Evolutionary conservation across 1,140 invertebrate genomes (phyloP).

Genomic region (Mya arenaria): DNA sequence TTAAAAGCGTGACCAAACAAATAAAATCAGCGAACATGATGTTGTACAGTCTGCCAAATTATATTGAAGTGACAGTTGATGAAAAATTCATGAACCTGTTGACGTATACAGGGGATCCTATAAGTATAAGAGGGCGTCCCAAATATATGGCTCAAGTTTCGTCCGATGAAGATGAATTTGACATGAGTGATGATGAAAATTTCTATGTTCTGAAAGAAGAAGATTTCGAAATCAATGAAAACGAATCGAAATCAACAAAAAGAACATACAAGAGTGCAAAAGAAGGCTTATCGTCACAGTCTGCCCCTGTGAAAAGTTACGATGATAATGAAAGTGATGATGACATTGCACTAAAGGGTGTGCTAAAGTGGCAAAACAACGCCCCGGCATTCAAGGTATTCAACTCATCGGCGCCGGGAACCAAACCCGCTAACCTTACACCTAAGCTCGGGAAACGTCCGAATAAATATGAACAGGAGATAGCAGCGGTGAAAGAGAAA

Average conservation of each 20-base stretch:
- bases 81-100: constrained; percentile 30
- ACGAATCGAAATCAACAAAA: too few relatives aligned
- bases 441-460: background rate
- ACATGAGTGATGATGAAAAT: background rate
- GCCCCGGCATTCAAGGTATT: constrained; percentile 15
- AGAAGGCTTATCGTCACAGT: background rate
- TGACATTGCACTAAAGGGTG: constrained; percentile 1
- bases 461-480: constrained; percentile 47
- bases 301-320: background rate
- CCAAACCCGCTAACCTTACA: background rate
- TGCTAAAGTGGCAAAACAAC: constrained; percentile 47
- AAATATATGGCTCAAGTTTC: constrained; percentile 24
- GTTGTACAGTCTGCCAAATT: constrained; percentile 27
- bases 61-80: constrained; percentile 33
- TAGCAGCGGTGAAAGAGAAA: constrained; percentile 36
- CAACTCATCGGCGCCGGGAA: background rate
- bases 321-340: background rate
- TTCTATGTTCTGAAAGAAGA: constrained; percentile 2
- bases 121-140: constrained; percentile 22
- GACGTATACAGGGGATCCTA: constrained; percentile 19
- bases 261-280: background rate
- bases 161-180: constrained; percentile 30
- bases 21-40: constrained; percentile 8
- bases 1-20: constrained; percentile 36
- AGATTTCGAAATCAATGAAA: background rate